Evolutionary conservation across 2,113 vertebrate species (phyloP), one percentile per base, ranked within the genome.

Genomic region (Rhombomys opimus): DNA sequence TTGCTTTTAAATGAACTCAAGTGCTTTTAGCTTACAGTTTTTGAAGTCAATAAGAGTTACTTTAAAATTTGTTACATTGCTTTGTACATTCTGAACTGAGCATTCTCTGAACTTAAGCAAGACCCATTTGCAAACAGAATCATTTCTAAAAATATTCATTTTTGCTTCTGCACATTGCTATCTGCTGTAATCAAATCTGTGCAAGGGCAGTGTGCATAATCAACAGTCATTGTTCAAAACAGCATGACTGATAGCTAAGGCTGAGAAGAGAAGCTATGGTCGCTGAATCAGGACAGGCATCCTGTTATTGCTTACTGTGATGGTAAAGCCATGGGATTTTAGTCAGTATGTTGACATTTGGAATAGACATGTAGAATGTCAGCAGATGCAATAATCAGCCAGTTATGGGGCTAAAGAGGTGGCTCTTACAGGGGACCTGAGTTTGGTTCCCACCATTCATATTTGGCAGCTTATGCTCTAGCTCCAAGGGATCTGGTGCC

Each of bases 1-100:
- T 93, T 97, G 92, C 82, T 94, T 97, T 95, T 92, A 96, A 97
- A 97, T 97, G 94, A 92, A 90, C 73, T 95, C 57, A 86, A 97
- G 30, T 87, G 81, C 91, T 96, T 94, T 96, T 61, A 96, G 90
- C 88, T 92, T 91, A 96, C 96, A 94, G 91, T 96, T 96, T 96
- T 96, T 97, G 30, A 97, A 87, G 87, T 97, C 96, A 95, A 97
- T 98, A 95, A 86, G 92, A 97, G 78, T 93, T 90, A 87, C 93
- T 97, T 94, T 86, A 84, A 95, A 97, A 96, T 89, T 86, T 76
- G 11, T 77, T 95, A 90, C 90, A 91, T 90, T 78, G 94, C 86
- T 94, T 90, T 86, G 30, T 63, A 92, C n/a, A 65, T 82, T 97
- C 81, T 82, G 67, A 94, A 93, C 94, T 88, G 92, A 97, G 41